These are phyloP conservation scores for Sinocyclocheilus rhinocerous DNA, from an alignment of 2,113 vertebrate species.

Conservation along the genomic window DNA sequence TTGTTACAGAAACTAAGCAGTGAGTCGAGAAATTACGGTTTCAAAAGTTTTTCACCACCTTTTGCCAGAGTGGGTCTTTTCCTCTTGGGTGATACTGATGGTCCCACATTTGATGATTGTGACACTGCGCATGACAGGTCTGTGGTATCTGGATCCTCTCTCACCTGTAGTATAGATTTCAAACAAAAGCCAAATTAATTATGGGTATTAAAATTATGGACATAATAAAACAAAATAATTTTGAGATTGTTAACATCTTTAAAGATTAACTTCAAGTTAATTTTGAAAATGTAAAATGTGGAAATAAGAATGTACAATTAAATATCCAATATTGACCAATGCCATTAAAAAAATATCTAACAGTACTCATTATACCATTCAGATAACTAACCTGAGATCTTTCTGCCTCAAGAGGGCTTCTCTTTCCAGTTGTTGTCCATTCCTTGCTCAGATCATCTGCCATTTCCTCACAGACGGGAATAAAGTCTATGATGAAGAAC, in stretches of 20 bases:
- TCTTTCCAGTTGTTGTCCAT: neutral
- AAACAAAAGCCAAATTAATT: neutral
- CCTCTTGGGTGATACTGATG: neutral
- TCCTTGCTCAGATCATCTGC: neutral
- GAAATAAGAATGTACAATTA: neutral
- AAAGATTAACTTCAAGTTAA: neutral
- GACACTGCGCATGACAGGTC: neutral
- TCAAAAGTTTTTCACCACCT: neutral
- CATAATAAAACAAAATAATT: no score
- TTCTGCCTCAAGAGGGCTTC: neutral
- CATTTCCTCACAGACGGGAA: slow-evolving; percentile 2
- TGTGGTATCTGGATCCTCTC: neutral
- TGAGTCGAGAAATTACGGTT: no score
- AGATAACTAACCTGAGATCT: neutral
- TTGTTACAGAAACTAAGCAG: neutral
- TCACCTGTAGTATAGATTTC: neutral
- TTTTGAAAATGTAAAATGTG: neutral
- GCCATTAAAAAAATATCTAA: neutral
- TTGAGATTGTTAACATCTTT: no score
- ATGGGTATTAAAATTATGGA: neutral
- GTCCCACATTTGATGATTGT: neutral
- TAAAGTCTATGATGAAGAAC: neutral
- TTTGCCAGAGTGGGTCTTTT: neutral
- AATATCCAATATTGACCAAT: neutral
- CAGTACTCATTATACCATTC: neutral